Percentiles rank a stretch among this genome's conserved stretches.
phyloP scores from a whole-genome alignment of 2,113 vertebrate genomes.

The Seriola quinqueradiata region DNA sequence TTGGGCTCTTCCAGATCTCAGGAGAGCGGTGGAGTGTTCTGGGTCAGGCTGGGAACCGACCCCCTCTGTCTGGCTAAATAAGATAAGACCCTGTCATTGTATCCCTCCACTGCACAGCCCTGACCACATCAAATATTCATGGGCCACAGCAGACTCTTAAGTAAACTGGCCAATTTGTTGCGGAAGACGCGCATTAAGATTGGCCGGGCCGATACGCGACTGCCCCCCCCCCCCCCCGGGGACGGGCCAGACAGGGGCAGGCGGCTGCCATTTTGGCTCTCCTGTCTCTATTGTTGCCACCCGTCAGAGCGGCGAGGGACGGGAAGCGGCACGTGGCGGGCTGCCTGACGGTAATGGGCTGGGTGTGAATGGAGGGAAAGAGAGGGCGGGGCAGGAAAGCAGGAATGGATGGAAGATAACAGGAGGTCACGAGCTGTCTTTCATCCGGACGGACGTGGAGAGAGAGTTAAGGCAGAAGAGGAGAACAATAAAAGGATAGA shows the following conservation, averaged over 20 bases:
- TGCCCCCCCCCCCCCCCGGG: conserved; percentile 2
- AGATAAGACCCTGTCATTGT: conserved; percentile 85
- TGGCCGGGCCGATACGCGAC: conserved; percentile 73
- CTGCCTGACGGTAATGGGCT: conserved; percentile 63
- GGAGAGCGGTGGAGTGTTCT: conserved; percentile 68
- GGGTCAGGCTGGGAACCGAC: conserved; percentile 66
- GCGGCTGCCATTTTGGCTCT: conserved; percentile 76
- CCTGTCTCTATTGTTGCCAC: conserved; percentile 74
- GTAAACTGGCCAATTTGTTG: conserved; percentile 87
- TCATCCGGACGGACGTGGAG: conserved; percentile 43
- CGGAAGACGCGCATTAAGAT: conserved; percentile 84
- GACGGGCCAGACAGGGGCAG: conserved; percentile 46
- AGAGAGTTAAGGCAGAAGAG: conserved; percentile 48
- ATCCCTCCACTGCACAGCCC: conserved; percentile 70
- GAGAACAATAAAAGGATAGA: conserved; percentile 25
- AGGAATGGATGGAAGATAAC: conserved; percentile 51
- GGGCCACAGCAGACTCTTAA: conserved; percentile 82
- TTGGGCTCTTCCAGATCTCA: conserved; percentile 64
- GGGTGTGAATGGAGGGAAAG: conserved; percentile 42
- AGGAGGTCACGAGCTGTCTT: conserved; percentile 61
- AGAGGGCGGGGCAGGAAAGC: conserved; percentile 22
- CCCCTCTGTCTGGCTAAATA: conserved; percentile 84
- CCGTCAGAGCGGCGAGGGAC: conserved; percentile 47
- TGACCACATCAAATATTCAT: conserved; percentile 86
- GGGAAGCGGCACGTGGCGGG: conserved; percentile 53